phyloP scores from a whole-genome alignment of 2,888 invertebrate species.

The Cepaea hortensis region DNA sequence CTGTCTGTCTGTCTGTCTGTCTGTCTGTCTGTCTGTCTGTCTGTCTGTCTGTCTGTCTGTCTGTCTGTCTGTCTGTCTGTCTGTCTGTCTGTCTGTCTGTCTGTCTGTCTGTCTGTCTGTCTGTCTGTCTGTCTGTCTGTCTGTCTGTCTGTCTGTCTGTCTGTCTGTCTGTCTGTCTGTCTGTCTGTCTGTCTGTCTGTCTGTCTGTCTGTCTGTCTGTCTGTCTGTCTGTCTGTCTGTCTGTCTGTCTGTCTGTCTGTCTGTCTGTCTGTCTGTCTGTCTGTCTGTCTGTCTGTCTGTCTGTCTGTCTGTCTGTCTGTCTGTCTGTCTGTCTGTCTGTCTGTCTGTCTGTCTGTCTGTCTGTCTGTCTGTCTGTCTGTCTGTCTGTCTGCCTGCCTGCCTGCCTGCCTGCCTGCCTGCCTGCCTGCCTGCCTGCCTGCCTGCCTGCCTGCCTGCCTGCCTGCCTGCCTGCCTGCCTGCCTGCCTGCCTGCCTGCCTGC shows the following conservation, averaged over 20 bases:
- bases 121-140: background rate
- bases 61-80: background rate
- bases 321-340: too few species aligned
- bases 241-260: background rate
- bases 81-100: background rate
- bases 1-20: too few species aligned
- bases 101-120: too few species aligned
- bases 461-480: too few species aligned
- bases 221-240: too few species aligned
- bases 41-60: background rate
- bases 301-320: background rate
- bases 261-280: background rate
- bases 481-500: background rate
- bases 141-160: background rate
- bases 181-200: background rate
- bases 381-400: background rate
- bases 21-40: background rate
- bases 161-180: background rate
- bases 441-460: slow-evolving; percentile 13
- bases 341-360: too few species aligned
- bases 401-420: background rate
- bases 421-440: background rate
- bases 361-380: background rate
- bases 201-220: background rate
- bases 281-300: background rate